Conservation (phyloP, 2,113 vertebrate genomes). For the Microcebus jonahi region DNA sequence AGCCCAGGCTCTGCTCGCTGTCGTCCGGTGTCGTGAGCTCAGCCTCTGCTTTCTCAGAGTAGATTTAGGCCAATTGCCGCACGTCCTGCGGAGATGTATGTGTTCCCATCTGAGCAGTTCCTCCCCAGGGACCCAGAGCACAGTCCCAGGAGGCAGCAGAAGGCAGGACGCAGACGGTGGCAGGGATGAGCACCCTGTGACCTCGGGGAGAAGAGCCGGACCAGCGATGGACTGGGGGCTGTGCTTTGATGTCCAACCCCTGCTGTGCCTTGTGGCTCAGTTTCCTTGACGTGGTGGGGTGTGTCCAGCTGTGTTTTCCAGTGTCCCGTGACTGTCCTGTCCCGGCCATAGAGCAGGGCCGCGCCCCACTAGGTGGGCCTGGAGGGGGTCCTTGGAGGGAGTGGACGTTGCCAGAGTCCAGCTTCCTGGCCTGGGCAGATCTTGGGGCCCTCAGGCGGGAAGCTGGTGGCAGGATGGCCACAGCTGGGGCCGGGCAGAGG, state of each 20-base stretch:
- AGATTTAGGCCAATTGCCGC: background rate
- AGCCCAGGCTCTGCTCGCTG: background rate
- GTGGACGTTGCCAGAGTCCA: too few relatives aligned
- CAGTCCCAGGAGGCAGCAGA: background rate
- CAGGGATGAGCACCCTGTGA: background rate
- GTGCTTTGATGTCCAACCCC: background rate
- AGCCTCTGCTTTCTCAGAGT: background rate
- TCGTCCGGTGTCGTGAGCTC: background rate
- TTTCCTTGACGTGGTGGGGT: background rate
- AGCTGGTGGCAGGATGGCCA: too few relatives aligned
- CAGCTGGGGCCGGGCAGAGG: fast-evolving
- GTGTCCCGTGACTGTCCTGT: background rate
- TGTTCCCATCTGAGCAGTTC: background rate
- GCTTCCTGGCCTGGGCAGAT: too few relatives aligned
- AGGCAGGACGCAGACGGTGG: background rate
- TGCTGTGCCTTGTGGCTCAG: background rate
- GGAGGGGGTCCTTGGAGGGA: too few relatives aligned
- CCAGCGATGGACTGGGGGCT: background rate
- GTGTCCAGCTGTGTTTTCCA: background rate
- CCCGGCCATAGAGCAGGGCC: background rate
- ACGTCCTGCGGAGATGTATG: background rate
- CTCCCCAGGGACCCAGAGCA: background rate
- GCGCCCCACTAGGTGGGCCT: too few relatives aligned
- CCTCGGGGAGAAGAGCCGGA: background rate
- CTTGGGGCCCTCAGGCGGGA: too few relatives aligned